Percentiles rank a stretch among this genome's conserved stretches.
Evolutionary conservation across 2,797 vertebrate genomes (phyloP).

Genomic region (Argyrosomus regius): DNA sequence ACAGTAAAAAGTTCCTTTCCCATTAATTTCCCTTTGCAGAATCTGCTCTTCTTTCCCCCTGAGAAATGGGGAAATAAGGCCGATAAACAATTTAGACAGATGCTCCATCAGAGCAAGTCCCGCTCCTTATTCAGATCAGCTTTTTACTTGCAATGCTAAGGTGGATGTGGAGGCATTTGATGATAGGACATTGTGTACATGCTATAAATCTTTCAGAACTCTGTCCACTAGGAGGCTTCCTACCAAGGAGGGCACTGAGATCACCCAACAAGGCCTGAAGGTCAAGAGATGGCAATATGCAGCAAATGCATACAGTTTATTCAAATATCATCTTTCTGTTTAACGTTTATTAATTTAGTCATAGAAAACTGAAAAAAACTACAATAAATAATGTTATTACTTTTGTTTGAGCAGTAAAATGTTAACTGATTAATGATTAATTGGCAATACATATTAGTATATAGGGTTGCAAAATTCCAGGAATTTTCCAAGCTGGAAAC

Average conservation of each 20-base stretch:
- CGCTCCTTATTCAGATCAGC: conserved; percentile 59
- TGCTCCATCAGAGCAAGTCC: conserved; percentile 58
- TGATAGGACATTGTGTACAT: conserved; percentile 1
- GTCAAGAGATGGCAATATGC: background rate
- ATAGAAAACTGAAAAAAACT: too few species aligned
- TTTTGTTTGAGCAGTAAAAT: too few species aligned
- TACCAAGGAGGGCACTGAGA: background rate
- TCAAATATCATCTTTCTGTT: too few species aligned
- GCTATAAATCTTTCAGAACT: conserved; percentile 38
- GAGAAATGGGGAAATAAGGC: conserved; percentile 60
- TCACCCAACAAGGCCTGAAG: background rate
- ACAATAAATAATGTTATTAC: too few species aligned
- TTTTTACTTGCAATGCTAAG: conserved; percentile 41
- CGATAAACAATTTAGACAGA: conserved; percentile 68
- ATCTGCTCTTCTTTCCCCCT: conserved; percentile 35
- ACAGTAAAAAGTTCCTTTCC: conserved; percentile 54
- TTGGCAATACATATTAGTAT: too few species aligned
- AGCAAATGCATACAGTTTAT: background rate
- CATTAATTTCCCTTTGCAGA: conserved; percentile 60
- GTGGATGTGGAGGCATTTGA: conserved; percentile 40
- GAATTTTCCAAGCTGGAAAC: too few species aligned
- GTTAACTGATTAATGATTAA: too few species aligned
- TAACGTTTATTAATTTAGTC: too few species aligned
- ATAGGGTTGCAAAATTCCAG: too few species aligned
- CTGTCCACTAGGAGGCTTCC: conserved; percentile 40